phyloP scores from a whole-genome alignment of 1,140 invertebrate species.

The Dinoponera quadriceps region DNA sequence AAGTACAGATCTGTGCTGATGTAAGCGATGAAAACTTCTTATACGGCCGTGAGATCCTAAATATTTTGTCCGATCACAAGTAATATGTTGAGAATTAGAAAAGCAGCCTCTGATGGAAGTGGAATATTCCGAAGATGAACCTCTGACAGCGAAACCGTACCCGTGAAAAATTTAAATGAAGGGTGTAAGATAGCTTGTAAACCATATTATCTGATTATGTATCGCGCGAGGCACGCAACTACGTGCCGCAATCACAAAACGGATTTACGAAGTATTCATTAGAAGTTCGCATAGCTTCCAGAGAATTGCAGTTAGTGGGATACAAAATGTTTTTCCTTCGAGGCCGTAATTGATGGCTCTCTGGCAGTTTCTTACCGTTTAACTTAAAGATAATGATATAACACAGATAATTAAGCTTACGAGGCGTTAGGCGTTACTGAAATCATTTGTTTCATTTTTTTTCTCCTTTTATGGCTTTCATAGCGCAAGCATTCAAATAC shows the following conservation, averaged over 20 bases:
- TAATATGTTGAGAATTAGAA: not conserved
- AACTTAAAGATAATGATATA: not conserved
- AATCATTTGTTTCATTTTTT: not conserved
- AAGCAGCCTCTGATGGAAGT: not conserved
- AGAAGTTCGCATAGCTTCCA: conserved; percentile 26
- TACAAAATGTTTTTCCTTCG: not conserved
- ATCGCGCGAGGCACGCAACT: conserved; percentile 63
- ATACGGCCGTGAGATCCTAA: not conserved
- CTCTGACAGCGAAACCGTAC: not conserved
- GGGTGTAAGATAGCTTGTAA: conserved; percentile 33
- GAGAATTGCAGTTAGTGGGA: conserved; percentile 1
- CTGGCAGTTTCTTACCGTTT: not conserved
- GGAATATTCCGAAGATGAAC: conserved; percentile 1
- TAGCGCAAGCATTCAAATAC: too few species aligned
- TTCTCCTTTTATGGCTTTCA: not conserved
- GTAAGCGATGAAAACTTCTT: conserved; percentile 7
- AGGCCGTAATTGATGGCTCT: not conserved
- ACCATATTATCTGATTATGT: conserved; percentile 65
- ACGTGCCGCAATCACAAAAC: conserved; percentile 36
- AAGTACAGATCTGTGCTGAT: conserved; percentile 7
- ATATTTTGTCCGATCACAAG: not conserved
- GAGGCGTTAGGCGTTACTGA: not conserved
- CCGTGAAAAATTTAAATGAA: conserved; percentile 26
- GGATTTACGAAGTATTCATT: conserved; percentile 74
- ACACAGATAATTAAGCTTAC: conserved; percentile 3